Conservation (phyloP, 2,113 vertebrate species). For the Brachypodius melanocephalos region DNA sequence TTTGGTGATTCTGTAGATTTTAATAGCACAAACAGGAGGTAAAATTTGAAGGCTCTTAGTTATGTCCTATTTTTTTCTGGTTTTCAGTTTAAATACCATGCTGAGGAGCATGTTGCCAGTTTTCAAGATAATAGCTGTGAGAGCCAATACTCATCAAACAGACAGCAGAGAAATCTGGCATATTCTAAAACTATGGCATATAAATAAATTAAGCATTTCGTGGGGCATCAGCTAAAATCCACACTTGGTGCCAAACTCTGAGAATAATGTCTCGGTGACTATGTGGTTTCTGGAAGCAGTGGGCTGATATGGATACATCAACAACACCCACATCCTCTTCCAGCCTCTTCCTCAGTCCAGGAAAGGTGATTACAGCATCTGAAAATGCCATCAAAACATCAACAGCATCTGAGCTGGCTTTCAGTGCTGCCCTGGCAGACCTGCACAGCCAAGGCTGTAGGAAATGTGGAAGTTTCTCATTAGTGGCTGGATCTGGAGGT, state of each 20-base stretch:
- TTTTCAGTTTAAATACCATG: background rate
- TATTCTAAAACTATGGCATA: background rate
- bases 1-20: background rate
- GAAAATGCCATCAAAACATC: background rate
- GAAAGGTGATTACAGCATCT: background rate
- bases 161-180: background rate
- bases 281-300: slow-evolving; percentile 12
- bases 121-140: background rate
- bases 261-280: background rate
- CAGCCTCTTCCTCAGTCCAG: background rate
- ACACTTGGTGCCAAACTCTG: background rate
- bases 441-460: background rate
- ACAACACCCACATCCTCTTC: background rate
- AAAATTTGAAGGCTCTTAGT: background rate
- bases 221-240: background rate
- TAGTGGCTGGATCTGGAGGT: background rate
- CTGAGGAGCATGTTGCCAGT: background rate
- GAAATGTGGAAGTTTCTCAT: background rate
- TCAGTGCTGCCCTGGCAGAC: background rate
- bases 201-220: slow-evolving; percentile 22
- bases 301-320: background rate
- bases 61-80: background rate
- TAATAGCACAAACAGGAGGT: background rate
- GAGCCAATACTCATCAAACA: background rate
- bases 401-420: background rate